Evolutionary conservation across 2,797 vertebrate genomes (phyloP).

Genomic region (Amphiprion clarkii): DNA sequence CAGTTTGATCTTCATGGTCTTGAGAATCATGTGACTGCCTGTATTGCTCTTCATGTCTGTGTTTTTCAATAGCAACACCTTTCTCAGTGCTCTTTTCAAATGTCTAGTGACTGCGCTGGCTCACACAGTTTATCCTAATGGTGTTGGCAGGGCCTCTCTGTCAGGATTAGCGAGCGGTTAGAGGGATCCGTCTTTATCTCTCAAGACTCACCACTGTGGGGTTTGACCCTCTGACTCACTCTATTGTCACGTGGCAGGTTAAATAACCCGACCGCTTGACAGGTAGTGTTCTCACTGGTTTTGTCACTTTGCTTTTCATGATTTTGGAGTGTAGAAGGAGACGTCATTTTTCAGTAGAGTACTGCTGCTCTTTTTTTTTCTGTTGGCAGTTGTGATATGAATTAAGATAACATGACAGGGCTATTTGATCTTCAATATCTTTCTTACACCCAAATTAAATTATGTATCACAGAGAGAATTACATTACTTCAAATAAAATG

Average conservation of each 20-base stretch:
- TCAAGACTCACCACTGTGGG: conserved; percentile 55
- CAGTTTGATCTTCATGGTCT: background rate
- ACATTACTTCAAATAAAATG: background rate
- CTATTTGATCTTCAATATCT: conserved; percentile 22
- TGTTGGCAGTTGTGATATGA: conserved; percentile 25
- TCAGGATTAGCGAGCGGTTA: conserved; percentile 75
- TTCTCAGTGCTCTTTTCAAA: conserved; percentile 45
- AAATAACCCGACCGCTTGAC: conserved; percentile 58
- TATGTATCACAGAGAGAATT: background rate
- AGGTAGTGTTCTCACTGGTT: conserved; percentile 26
- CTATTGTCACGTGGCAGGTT: conserved; percentile 63
- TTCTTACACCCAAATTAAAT: conserved; percentile 14
- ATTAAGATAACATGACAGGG: conserved; percentile 30
- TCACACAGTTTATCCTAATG: conserved; percentile 74
- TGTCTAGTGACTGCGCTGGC: conserved; percentile 29
- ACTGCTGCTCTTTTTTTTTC: conserved; percentile 17
- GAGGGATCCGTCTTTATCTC: conserved; percentile 70
- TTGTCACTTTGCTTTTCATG: conserved; percentile 16
- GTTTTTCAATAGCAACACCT: conserved; percentile 39
- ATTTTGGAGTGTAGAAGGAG: conserved; percentile 11
- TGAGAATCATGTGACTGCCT: background rate
- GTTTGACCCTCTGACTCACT: conserved; percentile 59
- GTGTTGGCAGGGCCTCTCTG: conserved; percentile 70
- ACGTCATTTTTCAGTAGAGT: background rate
- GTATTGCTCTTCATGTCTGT: background rate